Percentiles rank a stretch among this genome's conserved stretches.
Evolutionary conservation across 2,797 vertebrate species (phyloP).

Genomic region (Silurus lanzhouensis): DNA sequence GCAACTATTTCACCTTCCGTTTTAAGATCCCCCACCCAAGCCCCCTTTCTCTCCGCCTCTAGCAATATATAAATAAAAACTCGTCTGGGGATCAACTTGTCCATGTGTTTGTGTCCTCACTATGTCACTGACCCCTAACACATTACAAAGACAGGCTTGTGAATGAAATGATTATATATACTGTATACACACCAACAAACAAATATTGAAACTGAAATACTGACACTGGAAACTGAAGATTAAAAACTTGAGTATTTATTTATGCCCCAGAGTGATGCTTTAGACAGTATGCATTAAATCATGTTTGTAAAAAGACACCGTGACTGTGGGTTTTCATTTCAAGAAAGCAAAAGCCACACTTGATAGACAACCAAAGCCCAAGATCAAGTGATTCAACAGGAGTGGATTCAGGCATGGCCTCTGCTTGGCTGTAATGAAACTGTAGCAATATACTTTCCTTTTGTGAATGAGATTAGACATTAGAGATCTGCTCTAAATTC

Average conservation of each 20-base stretch:
- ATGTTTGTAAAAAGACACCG: not conserved
- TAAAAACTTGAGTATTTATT: too few relatives aligned
- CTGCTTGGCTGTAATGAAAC: too few relatives aligned
- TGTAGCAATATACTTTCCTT: too few relatives aligned
- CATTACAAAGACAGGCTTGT: not conserved
- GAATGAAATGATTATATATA: not conserved
- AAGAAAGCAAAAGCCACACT: not conserved
- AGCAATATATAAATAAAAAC: not conserved
- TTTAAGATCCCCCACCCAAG: not conserved
- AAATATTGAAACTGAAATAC: too few relatives aligned
- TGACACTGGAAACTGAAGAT: too few relatives aligned
- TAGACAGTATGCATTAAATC: not conserved
- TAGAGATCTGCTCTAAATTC: too few relatives aligned
- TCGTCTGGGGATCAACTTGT: not conserved
- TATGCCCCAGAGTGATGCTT: not conserved
- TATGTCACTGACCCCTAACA: not conserved
- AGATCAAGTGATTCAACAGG: too few relatives aligned
- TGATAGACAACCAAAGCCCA: not conserved
- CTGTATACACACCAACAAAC: too few relatives aligned
- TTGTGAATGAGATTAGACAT: too few relatives aligned
- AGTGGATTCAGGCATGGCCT: too few relatives aligned
- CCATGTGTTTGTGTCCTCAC: not conserved
- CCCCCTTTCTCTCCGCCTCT: not conserved
- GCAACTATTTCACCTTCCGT: not conserved
- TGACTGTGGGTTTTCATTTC: not conserved